Base-by-base conservation (phyloP, 2,888 invertebrate species). In the Sympetrum striolatum region DNA sequence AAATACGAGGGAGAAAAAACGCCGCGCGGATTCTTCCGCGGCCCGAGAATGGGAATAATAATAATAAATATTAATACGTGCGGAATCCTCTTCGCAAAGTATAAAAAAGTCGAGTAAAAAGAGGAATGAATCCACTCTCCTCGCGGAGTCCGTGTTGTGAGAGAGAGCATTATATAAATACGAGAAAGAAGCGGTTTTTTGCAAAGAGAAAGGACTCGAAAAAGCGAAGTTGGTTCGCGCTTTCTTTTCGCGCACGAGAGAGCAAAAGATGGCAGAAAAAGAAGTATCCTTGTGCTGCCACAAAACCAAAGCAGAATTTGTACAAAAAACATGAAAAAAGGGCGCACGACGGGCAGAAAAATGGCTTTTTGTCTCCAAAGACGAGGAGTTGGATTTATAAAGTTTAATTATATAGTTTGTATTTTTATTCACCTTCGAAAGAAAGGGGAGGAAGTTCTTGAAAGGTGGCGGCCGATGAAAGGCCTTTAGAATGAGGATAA, bases 351-450 rank as follows among this genome's bases (percentile, higher is more conserved):
- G 64, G 86, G 60, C 60, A 64, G 64, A 64, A 86, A 86, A 86
- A 86, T 37, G n/a, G 25, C 37, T 60, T 86, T 86, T 86, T 60
- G 64, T 86, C 25, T 39, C 37, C 18, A 31, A 31, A 31, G 31
- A 73, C 73, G 25, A 86, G 86, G 39, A 86, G 86, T 86, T 64
- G 35, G 60, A n/a, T 60, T 14, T 53, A 86, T 86, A 86, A 86
- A 86, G 86, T 86, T 86, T 86, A 86, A 86, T 86, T 86, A 86
- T 64, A 86, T 60, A 60, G 60, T 86, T 60, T 64, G 22, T n/a
- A 86, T 86, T 86, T 53, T 64, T 60, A 39, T 86, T 35, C 86
- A 64, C 39, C 39, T 37, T 58, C 37, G 60, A 12, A 60, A 31
- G 37, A 1, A 35, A 18, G 18, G n/a, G 37, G 37, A 18, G 25